Base-by-base conservation (phyloP, 2,113 vertebrate genomes). In the Salvelinus fontinalis region DNA sequence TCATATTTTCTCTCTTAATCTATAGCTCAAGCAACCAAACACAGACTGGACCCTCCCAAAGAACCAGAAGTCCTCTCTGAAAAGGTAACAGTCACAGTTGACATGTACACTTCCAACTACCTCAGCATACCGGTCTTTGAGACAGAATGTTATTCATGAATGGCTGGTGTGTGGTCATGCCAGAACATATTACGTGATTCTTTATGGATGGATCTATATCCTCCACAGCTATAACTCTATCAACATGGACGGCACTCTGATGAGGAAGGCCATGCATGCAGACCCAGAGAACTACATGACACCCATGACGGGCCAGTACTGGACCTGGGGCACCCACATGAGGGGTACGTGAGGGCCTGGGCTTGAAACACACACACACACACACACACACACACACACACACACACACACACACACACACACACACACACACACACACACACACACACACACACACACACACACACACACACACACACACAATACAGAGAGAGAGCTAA, bases 1-100 rank as follows among this genome's bases (percentile, higher is more conserved):
- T 9, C 7, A 1, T 18, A 14, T 59, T 34, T 70, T 27, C 27
- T 44, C 22, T 12, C 73, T 89, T 75, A 79, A 75, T 27, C 87
- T 91, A 60, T 92, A 97, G 96, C 81, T 94, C 73, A 97, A 96
- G 79, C 95, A 96, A 83, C 93, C 95, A 84, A 97, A 95, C 82
- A 95, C 85, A 34, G 95, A 96, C 89, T 95, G 95, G 94, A 87
- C 95, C 60, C 93, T 95, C 24, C 91, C 91, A 3, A 94, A 94
- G 80, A 91, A 82, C 0, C 94, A 96, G 81, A 85, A 90, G 64
- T 92, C 95, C 12, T 90, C 93, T 22, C 89, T 97, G 74, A 97
- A 96, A 92, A 97, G 96, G 96, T 96, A 95, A 13, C 39, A 0
- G 49, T 81, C 29, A 69, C 66, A 1, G 48, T n/a, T 65, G 16